Evolutionary conservation across 2,888 invertebrate species (phyloP), one percentile per base, ranked within the genome.

Genomic region (Drosophila koepferae): DNA sequence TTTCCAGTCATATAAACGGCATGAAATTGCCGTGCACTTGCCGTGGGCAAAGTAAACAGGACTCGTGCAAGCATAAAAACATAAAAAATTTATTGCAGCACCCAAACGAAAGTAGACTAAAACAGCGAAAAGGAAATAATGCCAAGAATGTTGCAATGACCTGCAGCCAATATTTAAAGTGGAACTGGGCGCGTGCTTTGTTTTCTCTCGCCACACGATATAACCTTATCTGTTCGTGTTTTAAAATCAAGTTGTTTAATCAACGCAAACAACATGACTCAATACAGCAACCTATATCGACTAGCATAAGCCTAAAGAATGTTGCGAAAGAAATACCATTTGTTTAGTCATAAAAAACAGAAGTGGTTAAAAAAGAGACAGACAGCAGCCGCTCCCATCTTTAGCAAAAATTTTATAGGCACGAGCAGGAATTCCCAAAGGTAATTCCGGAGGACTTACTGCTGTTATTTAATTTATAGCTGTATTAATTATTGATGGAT

Each of bases 11-110:
- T 74, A 82, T 88, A 78, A 87, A 88, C 73, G 78, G 54, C 75
- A 81, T 81, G 75, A 75, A 86, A 70, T 77, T 80, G 46, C 67
- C 72, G 80, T 68, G 63, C 73, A 84, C 61, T 65, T 71, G 77
- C 77, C 77, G 60, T 71, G 64, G 74, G 67, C 72, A 40, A 64
- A 72, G 81, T 67, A 56, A 70, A 63, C 69, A 69, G 66, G 77
- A 72, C 67, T 66, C 82, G 62, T 59, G 80, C 63, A 36, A 78
- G 74, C 74, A 78, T 73, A 74, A 81, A 66, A 74, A 69, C 81
- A 86, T 86, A 67, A 67, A 78, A 76, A 70, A 86, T 88, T 86
- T 88, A 86, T 88, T 74, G 74, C 82, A 67, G 38, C 51, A 20
- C 41, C 34, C 43, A 23, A 49, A 62, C 46, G 28, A 51, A 76